Percentiles rank a stretch among this genome's conserved stretches.
phyloP scores from a whole-genome alignment of 1,140 invertebrate genomes.

The Gyrodactylus bullatarudis region DNA sequence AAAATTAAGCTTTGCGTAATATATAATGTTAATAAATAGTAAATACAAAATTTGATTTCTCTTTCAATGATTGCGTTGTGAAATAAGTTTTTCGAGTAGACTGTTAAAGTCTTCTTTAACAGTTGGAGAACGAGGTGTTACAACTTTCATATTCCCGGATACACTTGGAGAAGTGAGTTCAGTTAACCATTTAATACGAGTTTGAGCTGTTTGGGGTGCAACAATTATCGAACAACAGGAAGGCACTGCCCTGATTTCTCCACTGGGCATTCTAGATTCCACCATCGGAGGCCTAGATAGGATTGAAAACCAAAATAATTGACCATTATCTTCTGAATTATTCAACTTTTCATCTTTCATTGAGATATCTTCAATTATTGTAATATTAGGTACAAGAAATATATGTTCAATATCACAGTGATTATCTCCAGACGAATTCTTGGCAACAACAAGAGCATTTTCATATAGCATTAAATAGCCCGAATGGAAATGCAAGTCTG shows the following conservation, averaged over 20 bases:
- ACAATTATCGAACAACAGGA: not conserved
- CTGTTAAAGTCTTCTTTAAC: too few relatives aligned
- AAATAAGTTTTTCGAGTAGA: too few relatives aligned
- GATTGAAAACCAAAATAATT: not conserved
- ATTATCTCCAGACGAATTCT: not conserved
- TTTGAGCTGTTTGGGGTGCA: not conserved
- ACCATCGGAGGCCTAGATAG: not conserved
- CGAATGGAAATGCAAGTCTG: not conserved
- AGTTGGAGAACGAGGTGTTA: too few relatives aligned
- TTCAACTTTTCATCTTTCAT: too few relatives aligned
- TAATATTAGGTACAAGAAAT: not conserved
- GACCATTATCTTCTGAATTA: not conserved
- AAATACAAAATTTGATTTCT: too few relatives aligned
- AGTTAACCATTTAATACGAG: not conserved
- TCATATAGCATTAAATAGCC: not conserved
- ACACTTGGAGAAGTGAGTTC: not conserved
- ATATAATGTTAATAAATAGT: too few relatives aligned
- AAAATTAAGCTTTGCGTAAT: too few relatives aligned
- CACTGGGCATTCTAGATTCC: not conserved
- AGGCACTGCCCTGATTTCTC: not conserved
- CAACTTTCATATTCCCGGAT: too few relatives aligned
- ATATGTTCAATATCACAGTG: too few relatives aligned
- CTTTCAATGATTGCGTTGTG: too few relatives aligned
- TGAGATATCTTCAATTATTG: not conserved
- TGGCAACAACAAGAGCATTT: not conserved